Percentiles rank a stretch among this genome's conserved stretches.
phyloP scores from a whole-genome alignment of 1,140 invertebrate genomes.

The Trichoplusia ni region DNA sequence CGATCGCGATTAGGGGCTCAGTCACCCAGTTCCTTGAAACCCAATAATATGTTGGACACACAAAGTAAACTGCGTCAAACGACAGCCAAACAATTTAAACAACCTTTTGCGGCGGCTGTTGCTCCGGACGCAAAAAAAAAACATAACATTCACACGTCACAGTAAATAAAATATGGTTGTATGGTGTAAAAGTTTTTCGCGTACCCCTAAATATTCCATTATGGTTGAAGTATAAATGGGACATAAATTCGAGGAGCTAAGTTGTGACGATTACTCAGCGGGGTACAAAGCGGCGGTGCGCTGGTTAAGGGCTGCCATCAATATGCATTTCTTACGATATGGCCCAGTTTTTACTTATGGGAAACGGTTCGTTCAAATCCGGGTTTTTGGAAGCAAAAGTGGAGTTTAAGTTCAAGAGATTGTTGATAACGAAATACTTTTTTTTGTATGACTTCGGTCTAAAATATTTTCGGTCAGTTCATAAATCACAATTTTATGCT shows the following conservation, averaged over 20 bases:
- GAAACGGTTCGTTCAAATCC: neutral
- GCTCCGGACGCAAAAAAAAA: constrained; percentile 20
- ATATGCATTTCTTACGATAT: constrained; percentile 31
- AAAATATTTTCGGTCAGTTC: too few relatives aligned
- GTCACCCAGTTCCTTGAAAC: too few relatives aligned
- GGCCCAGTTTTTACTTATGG: constrained; percentile 18
- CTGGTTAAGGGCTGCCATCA: constrained; percentile 31
- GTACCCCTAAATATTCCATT: constrained; percentile 65
- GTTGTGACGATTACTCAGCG: constrained; percentile 62
- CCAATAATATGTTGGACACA: too few relatives aligned
- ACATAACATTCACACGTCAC: constrained; percentile 56
- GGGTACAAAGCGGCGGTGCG: constrained; percentile 42
- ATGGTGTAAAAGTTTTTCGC: constrained; percentile 60
- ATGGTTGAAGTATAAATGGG: constrained; percentile 53
- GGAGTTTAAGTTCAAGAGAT: neutral
- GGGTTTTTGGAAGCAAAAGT: neutral
- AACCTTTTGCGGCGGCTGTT: neutral
- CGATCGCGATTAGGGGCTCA: too few relatives aligned
- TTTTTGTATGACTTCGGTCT: too few relatives aligned
- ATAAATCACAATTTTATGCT: too few relatives aligned
- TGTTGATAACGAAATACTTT: too few relatives aligned
- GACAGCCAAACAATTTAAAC: neutral
- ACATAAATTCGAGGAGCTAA: constrained; percentile 58
- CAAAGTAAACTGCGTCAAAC: constrained; percentile 5
- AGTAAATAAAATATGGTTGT: constrained; percentile 59